Conservation (phyloP, 2,888 invertebrate genomes). For the Alviniconcha strummeri region DNA sequence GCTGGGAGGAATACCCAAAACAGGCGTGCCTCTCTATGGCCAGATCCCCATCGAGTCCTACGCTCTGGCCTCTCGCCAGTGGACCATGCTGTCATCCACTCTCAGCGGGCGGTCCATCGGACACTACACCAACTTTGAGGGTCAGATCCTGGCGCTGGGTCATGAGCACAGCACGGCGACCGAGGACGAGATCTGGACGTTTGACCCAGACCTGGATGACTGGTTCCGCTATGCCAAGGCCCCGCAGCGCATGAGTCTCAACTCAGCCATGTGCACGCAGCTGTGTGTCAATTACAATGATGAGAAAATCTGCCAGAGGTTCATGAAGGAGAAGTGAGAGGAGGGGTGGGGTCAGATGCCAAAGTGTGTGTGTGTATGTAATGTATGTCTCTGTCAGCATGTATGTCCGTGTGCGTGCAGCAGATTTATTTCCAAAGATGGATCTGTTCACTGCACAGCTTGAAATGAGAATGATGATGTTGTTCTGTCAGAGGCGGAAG, state of each 20-base stretch:
- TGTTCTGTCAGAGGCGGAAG: too few species aligned
- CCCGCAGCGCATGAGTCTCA: conserved; percentile 67
- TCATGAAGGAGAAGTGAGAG: conserved; percentile 60
- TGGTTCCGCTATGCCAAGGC: conserved; percentile 69
- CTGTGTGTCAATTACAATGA: conserved; percentile 68
- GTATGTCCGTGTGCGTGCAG: too few species aligned
- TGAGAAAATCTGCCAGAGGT: conserved; percentile 66
- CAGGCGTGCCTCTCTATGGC: conserved; percentile 67
- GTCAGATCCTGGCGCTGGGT: conserved; percentile 67
- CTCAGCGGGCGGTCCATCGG: conserved; percentile 71
- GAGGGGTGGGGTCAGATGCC: not conserved
- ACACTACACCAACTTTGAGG: conserved; percentile 67
- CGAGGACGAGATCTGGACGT: conserved; percentile 72
- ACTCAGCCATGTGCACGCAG: conserved; percentile 64
- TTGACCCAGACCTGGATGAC: conserved; percentile 60
- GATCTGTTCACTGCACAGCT: too few species aligned
- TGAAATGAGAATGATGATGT: too few species aligned
- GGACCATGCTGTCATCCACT: conserved; percentile 70
- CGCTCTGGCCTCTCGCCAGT: conserved; percentile 64
- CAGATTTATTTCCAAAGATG: too few species aligned
- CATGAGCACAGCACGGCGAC: conserved; percentile 71
- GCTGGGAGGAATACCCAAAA: conserved; percentile 69
- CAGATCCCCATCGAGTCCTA: conserved; percentile 71
- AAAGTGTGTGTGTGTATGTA: too few species aligned
- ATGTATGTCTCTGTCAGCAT: too few species aligned